Evolutionary conservation across 2,113 vertebrate genomes (phyloP), one percentile per base, ranked within the genome.

Genomic region (Proterorhinus semilunaris): DNA sequence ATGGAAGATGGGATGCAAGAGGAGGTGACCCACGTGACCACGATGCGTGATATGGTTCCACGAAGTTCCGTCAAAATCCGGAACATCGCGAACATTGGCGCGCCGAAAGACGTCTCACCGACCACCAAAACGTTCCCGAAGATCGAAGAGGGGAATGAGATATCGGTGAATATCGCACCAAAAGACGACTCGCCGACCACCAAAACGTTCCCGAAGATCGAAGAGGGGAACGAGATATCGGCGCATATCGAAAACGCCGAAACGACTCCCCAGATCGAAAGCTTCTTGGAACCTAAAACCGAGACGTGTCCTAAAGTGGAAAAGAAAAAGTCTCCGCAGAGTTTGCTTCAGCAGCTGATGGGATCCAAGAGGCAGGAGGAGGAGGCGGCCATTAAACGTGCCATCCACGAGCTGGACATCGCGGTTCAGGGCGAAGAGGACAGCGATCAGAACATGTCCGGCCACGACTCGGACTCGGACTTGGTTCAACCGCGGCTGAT

Each of bases 361-460:
- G 58, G 42, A 61, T 44, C 3, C 15, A 61, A 44, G 42, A 44
- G 42, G 15, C 58, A 61, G 42, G 58, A 61, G 13, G 58, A 61
- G 13, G 58, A 61, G 42, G 58, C 58, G 13, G 58, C 58, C 42
- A 61, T 61, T 12, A 67, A 74, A 53, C 64, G 49, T 3, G 78
- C 78, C 73, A 74, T 80, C 2, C 62, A 90, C 62, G 84, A 89
- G 62, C 76, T 82, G 10, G 86, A 86, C 43, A 71, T 55, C 2
- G 84, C 78, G 0, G 83, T 78, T n/a, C 78, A 81, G 82, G 85
- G 27, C 10, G 53, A 84, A n/a, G 86, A 83, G 0, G 80, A 68
- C 10, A 13, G 27, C 0, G 78, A 84, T 48, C 48, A 6, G 15
- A 66, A 76, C 45, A 62, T 59, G n/a, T 78, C 61, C 3, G 45